phyloP scores from a whole-genome alignment of 2,888 invertebrate species.

The Raillietiella orientalis region DNA sequence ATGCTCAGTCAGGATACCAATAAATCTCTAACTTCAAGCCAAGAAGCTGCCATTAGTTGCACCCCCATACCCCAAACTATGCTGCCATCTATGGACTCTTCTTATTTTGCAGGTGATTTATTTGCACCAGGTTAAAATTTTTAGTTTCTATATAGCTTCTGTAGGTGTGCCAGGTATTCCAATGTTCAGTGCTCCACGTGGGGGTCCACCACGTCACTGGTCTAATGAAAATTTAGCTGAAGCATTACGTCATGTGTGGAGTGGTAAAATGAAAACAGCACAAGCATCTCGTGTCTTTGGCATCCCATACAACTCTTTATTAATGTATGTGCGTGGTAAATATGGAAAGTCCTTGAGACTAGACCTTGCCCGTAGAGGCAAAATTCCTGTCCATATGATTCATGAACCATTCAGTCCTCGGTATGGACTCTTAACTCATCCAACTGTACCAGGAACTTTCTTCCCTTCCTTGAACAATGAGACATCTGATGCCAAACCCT shows the following conservation, averaged over 20 bases:
- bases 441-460: too few relatives aligned
- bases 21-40: too few relatives aligned
- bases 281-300: conserved; percentile 67
- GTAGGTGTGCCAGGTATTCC: background rate
- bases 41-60: too few relatives aligned
- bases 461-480: too few relatives aligned
- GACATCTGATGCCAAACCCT: too few relatives aligned
- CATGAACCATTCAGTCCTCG: background rate
- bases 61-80: too few relatives aligned
- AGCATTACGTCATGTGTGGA: conserved; percentile 75
- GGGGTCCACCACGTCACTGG: conserved; percentile 69
- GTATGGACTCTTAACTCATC: too few relatives aligned
- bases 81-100: too few relatives aligned
- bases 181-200: conserved; percentile 31
- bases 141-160: too few relatives aligned
- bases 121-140: too few relatives aligned
- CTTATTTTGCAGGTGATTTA: too few relatives aligned
- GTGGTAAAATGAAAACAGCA: conserved; percentile 75
- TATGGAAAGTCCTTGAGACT: conserved; percentile 70
- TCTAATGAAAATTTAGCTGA: conserved; percentile 67
- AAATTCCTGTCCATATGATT: background rate
- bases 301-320: conserved; percentile 64
- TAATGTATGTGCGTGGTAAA: conserved; percentile 73
- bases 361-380: conserved; percentile 14
- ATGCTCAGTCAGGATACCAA: too few relatives aligned